Base-by-base conservation (phyloP, 2,797 vertebrate species). In the Lacerta bilineata region DNA sequence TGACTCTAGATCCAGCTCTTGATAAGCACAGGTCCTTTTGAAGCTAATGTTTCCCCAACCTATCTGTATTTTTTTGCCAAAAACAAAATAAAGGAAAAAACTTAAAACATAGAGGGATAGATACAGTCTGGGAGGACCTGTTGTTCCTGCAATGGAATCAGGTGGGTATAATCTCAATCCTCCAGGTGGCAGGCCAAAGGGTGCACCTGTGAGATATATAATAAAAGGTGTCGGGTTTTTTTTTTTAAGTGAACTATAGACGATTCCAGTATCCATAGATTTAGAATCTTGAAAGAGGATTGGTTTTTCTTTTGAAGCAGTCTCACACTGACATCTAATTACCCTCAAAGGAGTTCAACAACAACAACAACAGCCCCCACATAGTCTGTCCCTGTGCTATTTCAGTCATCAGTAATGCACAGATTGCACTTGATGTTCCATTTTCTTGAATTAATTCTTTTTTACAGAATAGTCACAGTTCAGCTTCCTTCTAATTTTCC, bases 401-500 rank as follows among this genome's bases (percentile, higher is more conserved):
- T 85, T 85, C 43, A 61, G 15, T 79, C 20, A 66, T 43, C 23
- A 27, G n/a, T 68, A 50, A 79, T 46, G n/a, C 23, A 27, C 61
- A 86, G 41, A 84, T 75, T 76, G 83, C 18, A 41, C 8, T 39
- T 71, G n/a, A 39, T 59, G 39, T 80, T 71, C 43, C n/a, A 39
- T 55, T 86, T 79, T 66, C 55, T 18, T 55, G 43, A 50, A 71
- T 29, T 71, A 79, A 69, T 39, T 39, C 61, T 41, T 75, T 76
- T 85, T 7, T 46, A 13, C 69, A 69, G 20, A 80, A 86, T 36
- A 80, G n/a, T 86, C 46, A 78, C 64, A 85, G 74, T 77, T 85
- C 33, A 86, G 33, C 64, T 71, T 86, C 10, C 29, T 85, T 29
- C 64, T 79, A 79, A 86, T 86, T 86, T 86, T 86, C 77, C 23